phyloP scores from a whole-genome alignment of 2,113 vertebrate genomes.

The Cricetomys ansorgei region DNA sequence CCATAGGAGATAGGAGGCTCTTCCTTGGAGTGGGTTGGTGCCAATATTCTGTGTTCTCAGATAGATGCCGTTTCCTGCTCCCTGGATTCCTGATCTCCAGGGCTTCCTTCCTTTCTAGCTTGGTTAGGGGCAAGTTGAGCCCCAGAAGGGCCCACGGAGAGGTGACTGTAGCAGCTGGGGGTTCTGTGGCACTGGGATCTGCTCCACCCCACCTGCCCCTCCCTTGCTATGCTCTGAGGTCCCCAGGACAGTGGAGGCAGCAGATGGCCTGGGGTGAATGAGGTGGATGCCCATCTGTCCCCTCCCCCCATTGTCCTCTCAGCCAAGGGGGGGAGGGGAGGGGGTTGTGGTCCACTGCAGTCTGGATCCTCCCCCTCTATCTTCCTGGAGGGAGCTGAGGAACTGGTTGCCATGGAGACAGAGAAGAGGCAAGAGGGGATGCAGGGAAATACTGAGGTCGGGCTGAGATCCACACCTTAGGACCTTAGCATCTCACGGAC shows the following conservation, averaged over 20 bases:
- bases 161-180: constrained; percentile 11
- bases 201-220: neutral
- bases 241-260: constrained; percentile 59
- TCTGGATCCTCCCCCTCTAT: constrained; percentile 72
- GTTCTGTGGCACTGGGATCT: neutral
- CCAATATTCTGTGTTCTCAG: neutral
- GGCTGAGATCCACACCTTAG: constrained; percentile 61
- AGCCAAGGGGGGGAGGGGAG: constrained; percentile 72
- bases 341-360: constrained; percentile 77
- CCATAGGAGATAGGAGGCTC: neutral
- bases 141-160: neutral
- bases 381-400: constrained; percentile 70
- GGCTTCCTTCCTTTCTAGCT: constrained; percentile 29
- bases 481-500: neutral
- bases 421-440: constrained; percentile 66
- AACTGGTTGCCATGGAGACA: constrained; percentile 78
- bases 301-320: constrained; percentile 74
- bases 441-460: constrained; percentile 71
- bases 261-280: constrained; percentile 81
- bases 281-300: constrained; percentile 78
- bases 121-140: constrained; percentile 53
- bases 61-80: neutral
- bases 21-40: constrained; percentile 5
- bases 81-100: constrained; percentile 28
- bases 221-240: constrained; percentile 46